A percentile compares a stretch with the other conserved stretches of the same genome.
Conservation (phyloP, 2,797 vertebrate species). For the Myotis pilosus region DNA sequence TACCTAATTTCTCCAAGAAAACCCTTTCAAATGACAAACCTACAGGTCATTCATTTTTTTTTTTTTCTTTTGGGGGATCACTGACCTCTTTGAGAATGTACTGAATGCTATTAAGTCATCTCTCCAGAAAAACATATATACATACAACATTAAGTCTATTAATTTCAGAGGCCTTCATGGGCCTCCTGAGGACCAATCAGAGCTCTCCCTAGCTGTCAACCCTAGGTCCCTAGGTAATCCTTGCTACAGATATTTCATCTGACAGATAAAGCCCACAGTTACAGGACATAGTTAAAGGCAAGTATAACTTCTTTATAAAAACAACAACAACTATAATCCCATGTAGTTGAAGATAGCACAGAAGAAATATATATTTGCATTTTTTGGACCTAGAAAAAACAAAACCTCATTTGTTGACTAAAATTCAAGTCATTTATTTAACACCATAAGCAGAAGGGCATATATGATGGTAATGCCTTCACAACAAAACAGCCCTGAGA, state of each 20-base stretch:
- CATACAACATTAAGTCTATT: not conserved
- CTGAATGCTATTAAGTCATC: not conserved
- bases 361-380: not conserved
- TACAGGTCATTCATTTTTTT: not conserved
- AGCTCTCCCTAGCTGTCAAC: not conserved
- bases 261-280: not conserved
- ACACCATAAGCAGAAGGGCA: slow-evolving; percentile 5
- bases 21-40: not conserved
- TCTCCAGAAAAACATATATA: slow-evolving; percentile 23
- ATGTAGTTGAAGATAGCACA: not conserved
- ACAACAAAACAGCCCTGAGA: slow-evolving; percentile 2
- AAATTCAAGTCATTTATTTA: slow-evolving; percentile 37
- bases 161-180: not conserved
- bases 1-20: slow-evolving; percentile 10
- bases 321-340: not conserved
- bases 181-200: not conserved
- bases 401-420: not conserved
- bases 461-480: not conserved
- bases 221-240: not conserved
- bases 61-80: not conserved
- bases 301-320: not conserved
- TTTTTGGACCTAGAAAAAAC: not conserved
- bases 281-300: not conserved
- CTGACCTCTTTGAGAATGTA: not conserved
- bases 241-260: not conserved